Conservation (phyloP, 2,797 vertebrate species). For the Neostethus bicornis region DNA sequence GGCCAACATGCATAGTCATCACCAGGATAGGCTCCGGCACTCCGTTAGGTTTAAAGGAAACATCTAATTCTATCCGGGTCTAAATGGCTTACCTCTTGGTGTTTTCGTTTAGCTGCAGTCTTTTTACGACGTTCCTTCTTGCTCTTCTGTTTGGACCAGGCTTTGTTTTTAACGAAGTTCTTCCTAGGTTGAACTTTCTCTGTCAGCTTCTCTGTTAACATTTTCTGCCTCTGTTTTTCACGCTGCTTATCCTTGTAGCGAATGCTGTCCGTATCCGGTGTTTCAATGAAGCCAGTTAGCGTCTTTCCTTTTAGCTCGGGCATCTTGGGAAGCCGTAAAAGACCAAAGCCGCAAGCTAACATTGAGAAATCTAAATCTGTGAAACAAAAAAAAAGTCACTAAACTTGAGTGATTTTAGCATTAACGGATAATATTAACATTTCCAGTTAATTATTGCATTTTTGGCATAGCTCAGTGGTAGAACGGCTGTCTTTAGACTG, state of each 20-base stretch:
- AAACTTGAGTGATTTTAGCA: too few species aligned
- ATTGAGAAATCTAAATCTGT: conserved; percentile 90
- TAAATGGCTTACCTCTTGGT: conserved; percentile 88
- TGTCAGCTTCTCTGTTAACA: conserved; percentile 76
- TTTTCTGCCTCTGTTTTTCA: conserved; percentile 89
- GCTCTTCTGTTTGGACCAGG: conserved; percentile 95
- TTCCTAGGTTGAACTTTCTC: conserved; percentile 55
- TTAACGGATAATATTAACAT: too few species aligned
- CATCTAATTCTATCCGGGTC: too few species aligned
- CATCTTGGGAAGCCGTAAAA: conserved; percentile 94
- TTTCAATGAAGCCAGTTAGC: conserved; percentile 82
- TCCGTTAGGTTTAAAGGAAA: too few species aligned
- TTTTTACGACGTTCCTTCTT: conserved; percentile 87
- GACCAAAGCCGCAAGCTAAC: conserved; percentile 88
- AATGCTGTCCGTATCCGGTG: conserved; percentile 87
- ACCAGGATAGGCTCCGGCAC: too few species aligned
- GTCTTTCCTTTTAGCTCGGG: conserved; percentile 89
- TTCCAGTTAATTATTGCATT: too few species aligned
- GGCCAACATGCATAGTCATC: too few species aligned
- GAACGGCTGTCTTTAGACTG: too few species aligned
- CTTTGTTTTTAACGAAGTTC: conserved; percentile 81
- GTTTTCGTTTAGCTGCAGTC: conserved; percentile 83
- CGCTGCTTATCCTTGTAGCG: conserved; percentile 92
- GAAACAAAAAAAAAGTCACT: background rate
- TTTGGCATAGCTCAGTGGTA: too few species aligned